These are phyloP conservation scores for Sycophila sp. DNA, from an alignment of 1,140 invertebrate genomes.

Conservation along the genomic window DNA sequence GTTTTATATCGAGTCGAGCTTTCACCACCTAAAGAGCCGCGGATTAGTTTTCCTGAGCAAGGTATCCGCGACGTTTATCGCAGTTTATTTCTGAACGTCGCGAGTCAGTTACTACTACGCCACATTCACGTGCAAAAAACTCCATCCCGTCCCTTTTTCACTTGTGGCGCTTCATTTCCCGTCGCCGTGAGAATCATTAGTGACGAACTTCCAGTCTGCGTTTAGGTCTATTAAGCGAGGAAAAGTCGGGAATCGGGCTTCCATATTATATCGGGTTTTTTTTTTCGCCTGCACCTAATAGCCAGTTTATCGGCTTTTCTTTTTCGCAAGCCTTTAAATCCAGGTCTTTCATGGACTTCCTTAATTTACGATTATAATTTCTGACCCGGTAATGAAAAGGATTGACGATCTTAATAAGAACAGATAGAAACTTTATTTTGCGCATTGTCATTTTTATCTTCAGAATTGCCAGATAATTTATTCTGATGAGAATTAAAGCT, in stretches of 20 bases:
- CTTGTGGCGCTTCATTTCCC: neutral
- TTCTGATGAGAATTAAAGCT: neutral
- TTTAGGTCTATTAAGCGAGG: constrained; percentile 41
- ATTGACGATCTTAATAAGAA: too few species aligned
- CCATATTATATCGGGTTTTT: constrained; percentile 29
- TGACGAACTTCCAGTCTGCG: constrained; percentile 39
- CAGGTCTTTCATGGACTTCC: neutral
- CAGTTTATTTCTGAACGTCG: constrained; percentile 8
- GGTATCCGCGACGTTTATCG: neutral
- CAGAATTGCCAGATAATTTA: too few species aligned
- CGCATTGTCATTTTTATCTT: neutral
- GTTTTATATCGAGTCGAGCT: too few species aligned
- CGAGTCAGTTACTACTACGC: neutral
- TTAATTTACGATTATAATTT: constrained; percentile 10
- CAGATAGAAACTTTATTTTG: too few species aligned
- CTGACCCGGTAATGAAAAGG: too few species aligned
- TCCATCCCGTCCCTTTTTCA: neutral
- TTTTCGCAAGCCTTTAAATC: neutral
- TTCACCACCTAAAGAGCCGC: too few species aligned
- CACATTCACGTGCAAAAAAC: neutral
- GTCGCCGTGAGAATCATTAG: constrained; percentile 40
- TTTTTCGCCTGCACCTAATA: constrained; percentile 36
- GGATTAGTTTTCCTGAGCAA: neutral
- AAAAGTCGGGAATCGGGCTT: constrained; percentile 17
- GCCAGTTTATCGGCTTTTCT: constrained; percentile 33